Conservation (phyloP, 2,888 invertebrate species). For the Cosmopolites sordidus region DNA sequence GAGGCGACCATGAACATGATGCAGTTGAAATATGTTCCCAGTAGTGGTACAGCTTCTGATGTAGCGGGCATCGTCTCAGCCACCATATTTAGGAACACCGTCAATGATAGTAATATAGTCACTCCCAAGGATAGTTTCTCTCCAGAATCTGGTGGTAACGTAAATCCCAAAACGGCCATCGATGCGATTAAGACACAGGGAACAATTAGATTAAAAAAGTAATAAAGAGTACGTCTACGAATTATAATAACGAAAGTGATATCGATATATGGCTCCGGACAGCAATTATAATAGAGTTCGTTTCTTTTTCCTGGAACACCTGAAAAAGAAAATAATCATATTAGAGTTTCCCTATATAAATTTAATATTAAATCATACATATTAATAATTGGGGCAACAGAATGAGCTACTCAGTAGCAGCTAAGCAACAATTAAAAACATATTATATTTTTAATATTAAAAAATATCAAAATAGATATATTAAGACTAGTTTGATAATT, state of each 20-base stretch:
- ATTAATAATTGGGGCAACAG: too few species aligned
- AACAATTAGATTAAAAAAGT: slow-evolving; percentile 99
- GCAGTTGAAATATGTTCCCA: slow-evolving; percentile 98
- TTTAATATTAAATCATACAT: too few species aligned
- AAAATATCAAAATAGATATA: too few species aligned
- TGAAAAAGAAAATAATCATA: slow-evolving; percentile 49
- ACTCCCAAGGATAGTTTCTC: slow-evolving; percentile 97
- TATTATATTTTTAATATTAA: too few species aligned
- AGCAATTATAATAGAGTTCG: slow-evolving; percentile 86
- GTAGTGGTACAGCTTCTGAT: slow-evolving; percentile 85
- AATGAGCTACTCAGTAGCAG: too few species aligned
- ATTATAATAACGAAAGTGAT: slow-evolving; percentile 97
- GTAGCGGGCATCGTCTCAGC: slow-evolving; percentile 98
- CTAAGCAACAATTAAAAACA: too few species aligned
- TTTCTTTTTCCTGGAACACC: slow-evolving; percentile 91
- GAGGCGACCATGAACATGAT: slow-evolving; percentile 99
- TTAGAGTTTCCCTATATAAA: too few species aligned
- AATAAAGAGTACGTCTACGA: slow-evolving; percentile 92
- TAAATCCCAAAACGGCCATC: slow-evolving; percentile 97
- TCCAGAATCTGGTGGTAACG: slow-evolving; percentile 95
- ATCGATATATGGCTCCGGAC: slow-evolving; percentile 90
- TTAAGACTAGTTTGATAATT: too few species aligned
- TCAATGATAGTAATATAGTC: slow-evolving; percentile 93
- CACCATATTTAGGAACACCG: slow-evolving; percentile 97
- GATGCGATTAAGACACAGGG: slow-evolving; percentile 98